These are phyloP conservation scores for Pseudoips prasinana DNA, from an alignment of 2,888 invertebrate genomes.

Conservation along the genomic window DNA sequence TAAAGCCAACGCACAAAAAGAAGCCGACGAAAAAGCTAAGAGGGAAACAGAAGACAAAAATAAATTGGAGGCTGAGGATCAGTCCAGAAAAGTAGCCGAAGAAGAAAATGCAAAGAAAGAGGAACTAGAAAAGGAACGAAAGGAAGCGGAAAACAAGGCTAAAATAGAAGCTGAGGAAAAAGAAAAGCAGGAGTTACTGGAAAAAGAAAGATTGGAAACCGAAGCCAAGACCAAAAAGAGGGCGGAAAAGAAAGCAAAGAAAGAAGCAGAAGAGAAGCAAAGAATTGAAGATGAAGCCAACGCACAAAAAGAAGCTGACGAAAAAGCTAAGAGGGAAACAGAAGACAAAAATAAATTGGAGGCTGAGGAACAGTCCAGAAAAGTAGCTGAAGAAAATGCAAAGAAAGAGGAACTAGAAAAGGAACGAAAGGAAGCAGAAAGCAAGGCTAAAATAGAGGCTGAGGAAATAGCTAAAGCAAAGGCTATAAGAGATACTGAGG, in stretches of 20 bases:
- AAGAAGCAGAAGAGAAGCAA: slow-evolving; percentile 9
- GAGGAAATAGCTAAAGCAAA: not conserved
- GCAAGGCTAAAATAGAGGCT: not conserved
- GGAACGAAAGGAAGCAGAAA: not conserved
- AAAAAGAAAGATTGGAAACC: not conserved
- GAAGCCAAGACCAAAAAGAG: not conserved
- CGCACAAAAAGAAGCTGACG: slow-evolving; percentile 15
- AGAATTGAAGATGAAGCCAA: slow-evolving; percentile 18
- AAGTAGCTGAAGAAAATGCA: slow-evolving; percentile 9
- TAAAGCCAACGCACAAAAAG: too few relatives aligned
- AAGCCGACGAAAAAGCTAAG: not conserved
- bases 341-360: slow-evolving; percentile 1
- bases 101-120: not conserved
- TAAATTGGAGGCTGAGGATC: slow-evolving; percentile 9
- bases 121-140: slow-evolving; percentile 2
- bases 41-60: slow-evolving; percentile 22
- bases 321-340: slow-evolving; percentile 14
- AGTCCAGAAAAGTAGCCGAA: not conserved
- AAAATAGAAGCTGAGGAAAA: slow-evolving; percentile 7
- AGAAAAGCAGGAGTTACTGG: not conserved
- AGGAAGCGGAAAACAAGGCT: slow-evolving; percentile 6
- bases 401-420: not conserved
- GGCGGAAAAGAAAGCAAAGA: slow-evolving; percentile 4
- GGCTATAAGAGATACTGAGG: slow-evolving; percentile 9
- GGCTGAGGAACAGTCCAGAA: slow-evolving; percentile 8